phyloP scores from a whole-genome alignment of 1,140 invertebrate species.

The Oreohelix idahoensis region DNA sequence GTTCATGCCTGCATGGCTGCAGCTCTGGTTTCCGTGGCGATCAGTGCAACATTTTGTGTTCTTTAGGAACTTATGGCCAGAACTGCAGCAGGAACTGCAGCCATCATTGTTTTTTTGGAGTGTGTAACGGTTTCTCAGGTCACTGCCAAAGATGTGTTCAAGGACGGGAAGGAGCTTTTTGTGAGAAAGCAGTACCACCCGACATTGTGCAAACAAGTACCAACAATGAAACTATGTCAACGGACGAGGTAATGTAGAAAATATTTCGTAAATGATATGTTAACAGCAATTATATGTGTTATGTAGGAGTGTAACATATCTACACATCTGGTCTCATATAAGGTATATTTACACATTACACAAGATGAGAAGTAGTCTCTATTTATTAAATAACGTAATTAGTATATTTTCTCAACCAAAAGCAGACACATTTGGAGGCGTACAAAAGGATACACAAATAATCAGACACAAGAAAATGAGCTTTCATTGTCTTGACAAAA shows the following conservation, averaged over 20 bases:
- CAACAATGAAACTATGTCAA: neutral
- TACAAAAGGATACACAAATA: no score
- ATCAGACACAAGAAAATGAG: no score
- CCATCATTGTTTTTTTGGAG: neutral
- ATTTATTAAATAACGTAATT: no score
- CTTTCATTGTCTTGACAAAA: no score
- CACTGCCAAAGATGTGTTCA: neutral
- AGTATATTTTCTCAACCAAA: no score
- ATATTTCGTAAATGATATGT: no score
- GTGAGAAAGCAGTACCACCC: neutral
- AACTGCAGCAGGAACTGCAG: conserved; percentile 26
- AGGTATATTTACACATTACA: no score
- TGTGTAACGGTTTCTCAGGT: conserved; percentile 22
- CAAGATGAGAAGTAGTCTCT: no score
- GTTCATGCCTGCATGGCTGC: conserved; percentile 18
- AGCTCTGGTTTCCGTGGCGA: conserved; percentile 6
- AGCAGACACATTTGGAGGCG: no score
- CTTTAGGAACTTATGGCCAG: neutral
- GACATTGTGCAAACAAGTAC: neutral
- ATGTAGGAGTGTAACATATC: no score
- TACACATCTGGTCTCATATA: no score
- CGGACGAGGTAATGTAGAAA: neutral
- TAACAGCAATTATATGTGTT: no score
- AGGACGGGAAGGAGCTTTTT: neutral
- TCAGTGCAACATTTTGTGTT: neutral